Percentiles rank a stretch among this genome's conserved stretches.
phyloP scores from a whole-genome alignment of 64 coral and sea anemone species.

The Porites lutea region DNA sequence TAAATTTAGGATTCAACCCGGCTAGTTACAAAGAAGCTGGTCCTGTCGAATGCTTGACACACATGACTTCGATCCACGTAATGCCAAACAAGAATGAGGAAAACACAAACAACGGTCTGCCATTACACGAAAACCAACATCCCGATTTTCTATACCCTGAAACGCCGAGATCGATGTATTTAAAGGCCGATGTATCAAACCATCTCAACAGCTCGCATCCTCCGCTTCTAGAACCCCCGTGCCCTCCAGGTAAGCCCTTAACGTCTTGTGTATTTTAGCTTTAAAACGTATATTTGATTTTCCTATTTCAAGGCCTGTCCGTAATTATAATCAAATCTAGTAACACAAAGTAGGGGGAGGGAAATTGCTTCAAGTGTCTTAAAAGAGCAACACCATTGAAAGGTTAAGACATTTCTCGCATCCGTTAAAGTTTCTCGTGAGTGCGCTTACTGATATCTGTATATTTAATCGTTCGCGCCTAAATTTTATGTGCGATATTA shows the following conservation, averaged over 20 bases:
- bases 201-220: slow-evolving; percentile 62
- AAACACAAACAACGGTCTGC: slow-evolving; percentile 83
- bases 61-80: slow-evolving; percentile 90
- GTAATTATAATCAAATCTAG: slow-evolving; percentile 99
- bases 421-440: slow-evolving; percentile 85
- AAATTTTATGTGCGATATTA: slow-evolving; percentile 49
- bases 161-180: slow-evolving; percentile 80
- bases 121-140: slow-evolving; percentile 78
- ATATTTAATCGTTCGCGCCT: slow-evolving; percentile 70
- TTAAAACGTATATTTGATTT: slow-evolving; percentile 91
- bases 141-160: slow-evolving; percentile 87
- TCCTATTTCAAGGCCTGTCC: slow-evolving; percentile 85
- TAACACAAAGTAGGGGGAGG: slow-evolving; percentile 98
- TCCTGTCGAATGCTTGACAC: slow-evolving; percentile 88
- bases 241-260: slow-evolving; percentile 72
- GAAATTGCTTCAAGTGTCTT: slow-evolving; percentile 99
- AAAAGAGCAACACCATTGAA: slow-evolving; percentile 99
- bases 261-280: slow-evolving; percentile 91
- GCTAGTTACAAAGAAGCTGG: slow-evolving; percentile 88
- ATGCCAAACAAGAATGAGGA: slow-evolving; percentile 91
- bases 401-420: slow-evolving; percentile 98
- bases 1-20: slow-evolving; percentile 84
- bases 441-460: slow-evolving; percentile 58
- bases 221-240: slow-evolving; percentile 85
- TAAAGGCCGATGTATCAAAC: slow-evolving; percentile 57